Evolutionary conservation across 2,113 vertebrate genomes (phyloP), one percentile per base, ranked within the genome.

Genomic region (Coturnix japonica): DNA sequence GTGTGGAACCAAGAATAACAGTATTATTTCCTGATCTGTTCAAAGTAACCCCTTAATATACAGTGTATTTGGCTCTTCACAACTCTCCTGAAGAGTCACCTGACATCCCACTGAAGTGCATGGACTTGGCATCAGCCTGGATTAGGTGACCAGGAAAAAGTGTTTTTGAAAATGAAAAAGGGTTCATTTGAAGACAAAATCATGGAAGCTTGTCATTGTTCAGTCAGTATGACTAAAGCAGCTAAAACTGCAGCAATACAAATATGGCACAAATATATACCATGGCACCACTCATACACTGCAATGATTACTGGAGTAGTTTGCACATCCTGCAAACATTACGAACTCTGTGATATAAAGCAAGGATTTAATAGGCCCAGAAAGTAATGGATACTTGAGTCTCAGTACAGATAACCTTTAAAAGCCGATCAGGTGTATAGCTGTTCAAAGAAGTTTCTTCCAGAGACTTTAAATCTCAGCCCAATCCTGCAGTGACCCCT

Each of bases 1-100:
- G 96, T 76, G 80, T 89, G 93, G 91, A 95, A 65, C 26, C 85
- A 96, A 57, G 90, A 96, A 95, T 63, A 97, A 67, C 56, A 71
- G 63, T 75, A 94, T 98, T 96, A 98, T 74, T 97, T 54, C 61
- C 93, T 89, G 79, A 96, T 74, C 53, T 59, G 47, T 0, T 0
- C 39, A 90, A 67, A 81, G 18, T 41, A 63, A 16, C 20, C 41
- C 72, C 71, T 41, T 54, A 31, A 28, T 30, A 65, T 39, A 33
- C 86, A 82, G 49, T 41, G 56, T 35, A 46, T 33, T 67, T 70
- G 43, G 49, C 35, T 84, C 49, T 78, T 30, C 54, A 72, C 3
- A 28, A 76, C 33, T 60, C 37, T 66, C 25, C 64, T 28, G 7
- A 89, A 63, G 0, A 82, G 33, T 20, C 70, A 66, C 39, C 41